phyloP scores from a whole-genome alignment of 2,888 invertebrate genomes.

The Megamerina dolium region DNA sequence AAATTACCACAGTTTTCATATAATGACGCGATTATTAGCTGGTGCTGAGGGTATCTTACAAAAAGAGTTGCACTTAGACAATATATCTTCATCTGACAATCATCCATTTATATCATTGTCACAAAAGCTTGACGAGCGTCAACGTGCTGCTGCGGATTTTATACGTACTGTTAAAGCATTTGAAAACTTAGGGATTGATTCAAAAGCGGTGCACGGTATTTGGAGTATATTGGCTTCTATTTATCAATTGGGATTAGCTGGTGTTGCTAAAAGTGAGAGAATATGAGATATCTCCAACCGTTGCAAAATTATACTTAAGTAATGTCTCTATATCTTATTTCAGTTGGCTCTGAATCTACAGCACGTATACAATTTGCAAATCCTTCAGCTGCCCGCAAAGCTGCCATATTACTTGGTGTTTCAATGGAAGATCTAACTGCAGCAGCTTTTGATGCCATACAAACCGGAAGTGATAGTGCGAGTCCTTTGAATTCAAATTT shows the following conservation, averaged over 20 bases:
- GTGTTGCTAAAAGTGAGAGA: conserved; percentile 66
- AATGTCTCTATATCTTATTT: conserved; percentile 1
- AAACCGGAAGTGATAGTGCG: conserved; percentile 40
- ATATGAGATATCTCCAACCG: neutral
- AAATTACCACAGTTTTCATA: conserved; percentile 56
- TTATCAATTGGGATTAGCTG: conserved; percentile 86
- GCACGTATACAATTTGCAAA: conserved; percentile 65
- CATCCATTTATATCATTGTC: conserved; percentile 75
- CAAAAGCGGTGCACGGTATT: conserved; percentile 73
- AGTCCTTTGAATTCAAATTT: conserved; percentile 52
- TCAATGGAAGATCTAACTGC: conserved; percentile 77
- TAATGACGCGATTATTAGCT: conserved; percentile 53
- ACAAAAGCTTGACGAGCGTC: conserved; percentile 74
- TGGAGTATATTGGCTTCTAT: conserved; percentile 89
- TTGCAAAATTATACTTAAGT: no score
- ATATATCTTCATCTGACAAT: conserved; percentile 57
- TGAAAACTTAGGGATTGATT: conserved; percentile 66
- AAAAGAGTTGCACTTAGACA: conserved; percentile 77
- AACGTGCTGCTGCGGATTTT: conserved; percentile 75
- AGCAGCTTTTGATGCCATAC: conserved; percentile 63
- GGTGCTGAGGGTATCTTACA: conserved; percentile 78
- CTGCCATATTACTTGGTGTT: conserved; percentile 71
- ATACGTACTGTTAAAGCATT: conserved; percentile 72
- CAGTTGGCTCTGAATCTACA: conserved; percentile 41
- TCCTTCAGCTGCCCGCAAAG: conserved; percentile 70